These are phyloP conservation scores for Colletes collaris DNA, from an alignment of 2,888 invertebrate genomes.

Conservation along the genomic window DNA sequence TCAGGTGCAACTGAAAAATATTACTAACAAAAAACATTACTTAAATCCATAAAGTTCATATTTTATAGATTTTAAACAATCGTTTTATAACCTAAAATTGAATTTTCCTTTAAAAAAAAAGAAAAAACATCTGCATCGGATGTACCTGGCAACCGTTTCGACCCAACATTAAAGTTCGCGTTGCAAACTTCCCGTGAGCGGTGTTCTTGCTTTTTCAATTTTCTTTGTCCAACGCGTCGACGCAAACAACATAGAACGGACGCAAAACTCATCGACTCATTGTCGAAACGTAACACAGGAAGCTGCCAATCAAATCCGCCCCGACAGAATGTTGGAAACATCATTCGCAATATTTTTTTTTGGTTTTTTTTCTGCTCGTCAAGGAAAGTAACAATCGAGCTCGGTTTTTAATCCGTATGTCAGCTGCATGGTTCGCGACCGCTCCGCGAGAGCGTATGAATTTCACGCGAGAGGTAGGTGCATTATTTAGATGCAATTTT, in stretches of 20 bases:
- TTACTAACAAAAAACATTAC: no score
- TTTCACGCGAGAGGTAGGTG: conserved; percentile 33
- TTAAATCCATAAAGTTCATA: no score
- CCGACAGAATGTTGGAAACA: conserved; percentile 6
- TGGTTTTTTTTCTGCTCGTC: background rate
- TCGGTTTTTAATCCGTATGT: conserved; percentile 50
- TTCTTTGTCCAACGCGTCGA: background rate
- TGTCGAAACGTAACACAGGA: background rate
- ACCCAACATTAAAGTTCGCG: no score
- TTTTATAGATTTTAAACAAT: no score
- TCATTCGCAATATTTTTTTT: conserved; percentile 1
- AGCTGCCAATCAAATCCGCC: conserved; percentile 2
- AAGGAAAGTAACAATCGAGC: conserved; percentile 21
- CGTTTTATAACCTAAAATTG: no score
- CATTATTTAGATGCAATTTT: conserved; percentile 69
- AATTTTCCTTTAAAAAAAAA: no score
- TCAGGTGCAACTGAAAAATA: no score
- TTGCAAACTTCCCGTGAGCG: background rate
- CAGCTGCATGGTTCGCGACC: conserved; percentile 21
- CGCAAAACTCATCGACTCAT: background rate
- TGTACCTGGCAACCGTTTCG: no score
- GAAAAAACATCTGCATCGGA: no score
- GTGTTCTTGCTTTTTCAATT: background rate
- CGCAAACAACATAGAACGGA: background rate
- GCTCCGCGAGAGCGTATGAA: conserved; percentile 33